These are phyloP conservation scores for Xenopus borealis DNA, from an alignment of 2,113 vertebrate genomes.

Conservation along the genomic window DNA sequence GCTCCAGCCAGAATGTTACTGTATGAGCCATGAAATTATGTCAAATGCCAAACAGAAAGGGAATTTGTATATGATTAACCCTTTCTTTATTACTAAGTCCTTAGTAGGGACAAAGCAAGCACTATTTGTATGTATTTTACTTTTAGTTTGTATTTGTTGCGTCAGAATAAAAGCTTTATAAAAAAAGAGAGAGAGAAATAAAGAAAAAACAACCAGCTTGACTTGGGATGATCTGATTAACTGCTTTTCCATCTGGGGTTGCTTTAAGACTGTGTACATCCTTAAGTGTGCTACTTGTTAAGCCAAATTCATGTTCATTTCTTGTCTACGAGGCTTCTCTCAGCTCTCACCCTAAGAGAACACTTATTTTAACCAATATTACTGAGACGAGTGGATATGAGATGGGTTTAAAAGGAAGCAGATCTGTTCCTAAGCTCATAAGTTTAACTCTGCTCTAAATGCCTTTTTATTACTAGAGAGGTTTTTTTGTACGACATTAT, in stretches of 20 bases:
- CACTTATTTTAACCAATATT: slow-evolving; percentile 48
- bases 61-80: background rate
- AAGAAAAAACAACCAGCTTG: slow-evolving; percentile 1
- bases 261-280: slow-evolving; percentile 31
- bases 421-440: slow-evolving; percentile 50
- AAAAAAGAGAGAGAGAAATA: background rate
- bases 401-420: slow-evolving; percentile 51
- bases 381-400: slow-evolving; percentile 53
- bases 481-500: slow-evolving; percentile 64
- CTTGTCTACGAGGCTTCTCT: slow-evolving; percentile 40
- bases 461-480: slow-evolving; percentile 53
- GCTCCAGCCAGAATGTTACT: slow-evolving; percentile 1
- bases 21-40: background rate
- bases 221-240: slow-evolving; percentile 31
- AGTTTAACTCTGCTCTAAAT: slow-evolving; percentile 59
- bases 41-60: background rate
- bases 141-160: too few relatives aligned
- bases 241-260: slow-evolving; percentile 26
- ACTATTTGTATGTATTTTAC: background rate
- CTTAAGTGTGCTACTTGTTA: slow-evolving; percentile 32
- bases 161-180: too few relatives aligned
- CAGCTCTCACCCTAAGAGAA: slow-evolving; percentile 44
- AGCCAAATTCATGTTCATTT: slow-evolving; percentile 49
- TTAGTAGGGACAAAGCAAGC: background rate
- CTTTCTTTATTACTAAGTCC: background rate